These are phyloP conservation scores for Amaurobius ferox DNA, from an alignment of 2,888 invertebrate genomes.

Conservation along the genomic window DNA sequence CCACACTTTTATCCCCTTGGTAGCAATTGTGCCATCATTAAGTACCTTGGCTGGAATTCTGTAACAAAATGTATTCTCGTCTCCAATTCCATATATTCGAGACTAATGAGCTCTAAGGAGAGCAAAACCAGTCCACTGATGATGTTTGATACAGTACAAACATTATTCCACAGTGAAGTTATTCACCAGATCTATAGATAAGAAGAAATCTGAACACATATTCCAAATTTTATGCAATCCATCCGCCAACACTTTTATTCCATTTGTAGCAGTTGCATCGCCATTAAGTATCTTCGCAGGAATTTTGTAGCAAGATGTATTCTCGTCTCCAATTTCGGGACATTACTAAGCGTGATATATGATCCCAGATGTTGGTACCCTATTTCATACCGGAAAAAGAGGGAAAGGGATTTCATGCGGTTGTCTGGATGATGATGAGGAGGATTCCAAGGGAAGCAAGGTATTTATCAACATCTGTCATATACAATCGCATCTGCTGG, in stretches of 20 bases:
- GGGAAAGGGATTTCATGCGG: not conserved
- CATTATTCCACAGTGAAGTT: too few relatives aligned
- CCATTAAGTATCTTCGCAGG: not conserved
- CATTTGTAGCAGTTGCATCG: not conserved
- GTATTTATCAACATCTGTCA: slow-evolving; percentile 69
- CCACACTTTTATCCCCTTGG: too few relatives aligned
- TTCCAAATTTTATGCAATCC: not conserved
- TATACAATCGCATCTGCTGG: slow-evolving; percentile 39
- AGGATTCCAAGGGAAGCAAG: slow-evolving; percentile 54
- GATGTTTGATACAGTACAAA: too few relatives aligned
- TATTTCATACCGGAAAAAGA: slow-evolving; percentile 54
- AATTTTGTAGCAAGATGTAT: not conserved
- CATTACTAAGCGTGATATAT: slow-evolving; percentile 33
- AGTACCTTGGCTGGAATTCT: too few relatives aligned
- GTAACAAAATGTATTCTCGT: too few relatives aligned
- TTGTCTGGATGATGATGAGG: not conserved
- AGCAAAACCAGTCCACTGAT: too few relatives aligned
- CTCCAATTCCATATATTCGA: too few relatives aligned
- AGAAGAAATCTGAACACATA: too few relatives aligned
- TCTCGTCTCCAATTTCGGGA: not conserved
- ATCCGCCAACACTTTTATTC: not conserved
- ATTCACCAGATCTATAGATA: too few relatives aligned
- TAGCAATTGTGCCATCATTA: too few relatives aligned
- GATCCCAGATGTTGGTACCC: slow-evolving; percentile 59
- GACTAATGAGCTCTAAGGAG: too few relatives aligned